A percentile compares a stretch with the other conserved stretches of the same genome.
Conservation (phyloP, 2,113 vertebrate genomes). For the Poecilia latipinna region DNA sequence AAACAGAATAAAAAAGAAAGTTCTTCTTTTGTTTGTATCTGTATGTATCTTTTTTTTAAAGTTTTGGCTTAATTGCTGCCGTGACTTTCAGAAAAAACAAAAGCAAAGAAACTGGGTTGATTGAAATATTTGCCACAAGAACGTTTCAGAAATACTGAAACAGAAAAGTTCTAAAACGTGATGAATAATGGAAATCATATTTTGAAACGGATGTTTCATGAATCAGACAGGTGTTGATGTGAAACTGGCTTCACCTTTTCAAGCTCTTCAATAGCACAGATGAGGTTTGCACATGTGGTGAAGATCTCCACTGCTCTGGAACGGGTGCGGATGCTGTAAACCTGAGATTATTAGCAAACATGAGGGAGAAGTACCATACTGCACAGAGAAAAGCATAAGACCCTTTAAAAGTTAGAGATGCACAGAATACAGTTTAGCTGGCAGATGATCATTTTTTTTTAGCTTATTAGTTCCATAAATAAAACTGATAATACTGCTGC, state of each 20-base stretch:
- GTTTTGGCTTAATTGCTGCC: too few relatives aligned
- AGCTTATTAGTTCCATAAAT: too few relatives aligned
- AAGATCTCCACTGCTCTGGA: constrained; percentile 98
- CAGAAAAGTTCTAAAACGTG: not conserved
- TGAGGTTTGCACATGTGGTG: constrained; percentile 97
- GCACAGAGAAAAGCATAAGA: not conserved
- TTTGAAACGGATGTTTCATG: not conserved
- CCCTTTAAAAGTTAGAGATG: not conserved
- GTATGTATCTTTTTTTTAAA: too few relatives aligned
- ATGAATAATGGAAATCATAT: too few relatives aligned
- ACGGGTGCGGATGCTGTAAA: constrained; percentile 95
- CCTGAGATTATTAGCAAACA: constrained; percentile 70
- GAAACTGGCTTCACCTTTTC: constrained; percentile 85
- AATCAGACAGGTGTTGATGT: not conserved
- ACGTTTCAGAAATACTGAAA: not conserved
- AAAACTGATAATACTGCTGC: not conserved
- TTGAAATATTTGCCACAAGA: not conserved
- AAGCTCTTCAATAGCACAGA: constrained; percentile 97
- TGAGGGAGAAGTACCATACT: fast-evolving
- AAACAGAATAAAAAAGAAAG: too few relatives aligned
- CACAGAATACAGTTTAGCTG: too few relatives aligned
- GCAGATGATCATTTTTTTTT: too few relatives aligned
- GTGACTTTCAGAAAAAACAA: not conserved
- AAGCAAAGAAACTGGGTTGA: not conserved
- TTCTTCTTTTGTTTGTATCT: too few relatives aligned